Evolutionary conservation across 2,888 invertebrate genomes (phyloP).

Genomic region (Tenthredo notha): DNA sequence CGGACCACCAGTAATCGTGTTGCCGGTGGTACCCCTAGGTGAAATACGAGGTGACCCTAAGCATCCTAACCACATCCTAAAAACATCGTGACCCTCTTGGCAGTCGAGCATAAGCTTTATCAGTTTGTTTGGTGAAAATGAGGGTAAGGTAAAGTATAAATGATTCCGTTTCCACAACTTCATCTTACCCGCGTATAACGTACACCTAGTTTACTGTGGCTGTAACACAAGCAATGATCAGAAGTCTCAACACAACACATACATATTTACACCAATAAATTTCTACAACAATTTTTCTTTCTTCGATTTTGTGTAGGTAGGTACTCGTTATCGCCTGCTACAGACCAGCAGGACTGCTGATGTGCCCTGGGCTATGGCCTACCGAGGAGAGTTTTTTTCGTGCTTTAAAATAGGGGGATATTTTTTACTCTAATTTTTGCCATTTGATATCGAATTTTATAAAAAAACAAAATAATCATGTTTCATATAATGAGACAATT

Average conservation of each 20-base stretch:
- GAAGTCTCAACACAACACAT: background rate
- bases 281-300: background rate
- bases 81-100: slow-evolving; percentile 30
- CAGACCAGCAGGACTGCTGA: background rate
- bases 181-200: background rate
- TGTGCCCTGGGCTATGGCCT: background rate
- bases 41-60: slow-evolving; percentile 42
- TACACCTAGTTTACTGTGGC: background rate
- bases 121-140: slow-evolving; percentile 24
- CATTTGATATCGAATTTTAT: background rate
- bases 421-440: background rate
- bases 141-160: slow-evolving; percentile 22
- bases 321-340: background rate
- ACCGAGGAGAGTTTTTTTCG: background rate
- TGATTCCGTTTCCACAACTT: background rate
- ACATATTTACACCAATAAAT: background rate
- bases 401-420: background rate
- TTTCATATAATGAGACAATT: background rate
- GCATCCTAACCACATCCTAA: slow-evolving; percentile 34
- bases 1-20: slow-evolving; percentile 27
- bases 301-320: background rate
- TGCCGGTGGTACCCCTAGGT: background rate
- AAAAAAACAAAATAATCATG: background rate
- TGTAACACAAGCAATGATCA: background rate
- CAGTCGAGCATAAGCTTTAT: slow-evolving; percentile 32